Evolutionary conservation across 2,888 invertebrate genomes (phyloP).

Genomic region (Schizaphis graminum): DNA sequence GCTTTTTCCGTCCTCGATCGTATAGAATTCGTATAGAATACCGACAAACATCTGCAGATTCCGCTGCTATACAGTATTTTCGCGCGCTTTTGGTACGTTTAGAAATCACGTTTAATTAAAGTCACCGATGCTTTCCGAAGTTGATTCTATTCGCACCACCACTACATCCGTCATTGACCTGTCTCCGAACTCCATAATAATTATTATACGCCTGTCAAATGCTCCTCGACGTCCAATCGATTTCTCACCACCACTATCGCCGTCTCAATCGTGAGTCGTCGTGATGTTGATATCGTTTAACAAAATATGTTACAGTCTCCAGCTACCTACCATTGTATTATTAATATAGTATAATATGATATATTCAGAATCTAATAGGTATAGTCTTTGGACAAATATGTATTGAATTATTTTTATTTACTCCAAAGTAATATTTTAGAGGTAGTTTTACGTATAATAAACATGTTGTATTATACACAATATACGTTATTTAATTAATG

Average conservation of each 20-base stretch:
- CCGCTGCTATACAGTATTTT: not conserved
- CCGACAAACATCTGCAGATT: conserved; percentile 21
- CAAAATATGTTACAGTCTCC: not conserved
- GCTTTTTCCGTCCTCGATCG: conserved; percentile 20
- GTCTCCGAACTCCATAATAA: not conserved
- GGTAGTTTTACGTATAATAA: not conserved
- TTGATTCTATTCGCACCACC: too few relatives aligned
- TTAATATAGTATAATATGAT: not conserved
- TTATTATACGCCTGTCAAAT: not conserved
- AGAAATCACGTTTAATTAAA: conserved; percentile 45
- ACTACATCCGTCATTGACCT: not conserved
- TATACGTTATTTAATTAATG: conserved; percentile 1
- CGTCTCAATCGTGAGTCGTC: not conserved
- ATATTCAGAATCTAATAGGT: not conserved
- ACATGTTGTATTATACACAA: not conserved
- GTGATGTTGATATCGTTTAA: not conserved
- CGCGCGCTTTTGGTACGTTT: not conserved
- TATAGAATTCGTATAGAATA: not conserved
- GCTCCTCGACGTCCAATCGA: not conserved
- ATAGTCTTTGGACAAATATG: not conserved
- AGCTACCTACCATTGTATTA: not conserved
- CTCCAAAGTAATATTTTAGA: not conserved
- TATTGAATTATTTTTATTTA: not conserved
- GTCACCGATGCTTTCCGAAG: not conserved
- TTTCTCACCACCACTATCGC: not conserved